Conservation (phyloP, 1,140 invertebrate genomes). For the Philopotamus ludificatus region DNA sequence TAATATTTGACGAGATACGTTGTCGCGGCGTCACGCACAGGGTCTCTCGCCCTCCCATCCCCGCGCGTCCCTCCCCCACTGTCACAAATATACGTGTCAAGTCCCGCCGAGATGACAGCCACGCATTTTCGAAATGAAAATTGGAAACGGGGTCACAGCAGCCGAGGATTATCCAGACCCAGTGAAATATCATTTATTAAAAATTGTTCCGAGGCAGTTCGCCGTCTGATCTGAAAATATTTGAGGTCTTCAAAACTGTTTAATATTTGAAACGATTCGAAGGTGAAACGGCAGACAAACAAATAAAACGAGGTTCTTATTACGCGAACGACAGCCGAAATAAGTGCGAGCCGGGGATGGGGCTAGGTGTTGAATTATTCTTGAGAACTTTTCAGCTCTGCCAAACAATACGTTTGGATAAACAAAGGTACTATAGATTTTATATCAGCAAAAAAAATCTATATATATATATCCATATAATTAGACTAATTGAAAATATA, state of each 20-base stretch:
- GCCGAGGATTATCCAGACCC: conserved; percentile 27
- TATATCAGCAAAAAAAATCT: too few species aligned
- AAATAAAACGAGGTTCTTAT: too few species aligned
- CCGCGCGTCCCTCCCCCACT: conserved; percentile 19
- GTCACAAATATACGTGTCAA: conserved; percentile 42
- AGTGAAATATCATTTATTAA: conserved; percentile 34
- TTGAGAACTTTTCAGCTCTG: too few species aligned
- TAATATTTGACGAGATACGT: conserved; percentile 22
- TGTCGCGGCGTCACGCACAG: conserved; percentile 29
- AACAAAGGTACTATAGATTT: too few species aligned
- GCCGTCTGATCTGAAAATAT: not conserved
- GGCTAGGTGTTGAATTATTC: too few species aligned
- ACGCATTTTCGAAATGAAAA: conserved; percentile 42
- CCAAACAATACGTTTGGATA: too few species aligned
- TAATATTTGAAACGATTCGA: too few species aligned
- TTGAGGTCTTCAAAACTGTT: too few species aligned
- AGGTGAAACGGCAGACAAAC: too few species aligned
- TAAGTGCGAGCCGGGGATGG: too few species aligned
- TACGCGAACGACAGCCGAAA: too few species aligned
- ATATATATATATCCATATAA: not conserved
- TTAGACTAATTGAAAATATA: not conserved
- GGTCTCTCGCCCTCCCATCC: conserved; percentile 15
- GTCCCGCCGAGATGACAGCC: conserved; percentile 35
- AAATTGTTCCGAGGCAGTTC: conserved; percentile 8
- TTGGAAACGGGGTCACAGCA: conserved; percentile 40